phyloP scores from a whole-genome alignment of 2,888 invertebrate species.

The Catocala fraxini region DNA sequence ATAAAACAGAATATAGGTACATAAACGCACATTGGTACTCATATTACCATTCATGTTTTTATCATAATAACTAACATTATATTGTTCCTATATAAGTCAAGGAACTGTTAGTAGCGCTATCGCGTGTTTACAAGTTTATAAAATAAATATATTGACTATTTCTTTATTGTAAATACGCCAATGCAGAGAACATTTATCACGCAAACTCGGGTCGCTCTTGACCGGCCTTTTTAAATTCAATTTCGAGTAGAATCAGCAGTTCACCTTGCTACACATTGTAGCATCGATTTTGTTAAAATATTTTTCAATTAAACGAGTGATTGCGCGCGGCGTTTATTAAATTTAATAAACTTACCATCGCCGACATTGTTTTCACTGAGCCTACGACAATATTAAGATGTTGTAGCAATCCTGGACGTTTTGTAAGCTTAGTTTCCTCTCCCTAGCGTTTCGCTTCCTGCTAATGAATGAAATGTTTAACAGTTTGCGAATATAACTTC shows the following conservation, averaged over 20 bases:
- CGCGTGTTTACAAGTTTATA: constrained; percentile 15
- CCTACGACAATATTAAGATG: constrained; percentile 48
- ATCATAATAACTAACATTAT: not conserved
- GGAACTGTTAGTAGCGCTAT: constrained; percentile 7
- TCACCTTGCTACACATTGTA: constrained; percentile 44
- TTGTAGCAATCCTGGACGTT: constrained; percentile 48
- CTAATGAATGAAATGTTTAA: constrained; percentile 53
- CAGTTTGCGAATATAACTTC: constrained; percentile 45
- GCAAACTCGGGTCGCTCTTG: constrained; percentile 29
- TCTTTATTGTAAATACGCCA: constrained; percentile 34
- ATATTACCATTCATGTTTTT: too few relatives aligned
- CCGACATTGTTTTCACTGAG: constrained; percentile 40
- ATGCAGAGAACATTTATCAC: constrained; percentile 39
- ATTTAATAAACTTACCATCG: constrained; percentile 55
- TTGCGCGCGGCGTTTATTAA: constrained; percentile 57
- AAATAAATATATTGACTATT: constrained; percentile 1
- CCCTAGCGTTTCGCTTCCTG: constrained; percentile 53
- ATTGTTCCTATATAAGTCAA: not conserved
- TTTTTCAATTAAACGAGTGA: constrained; percentile 65
- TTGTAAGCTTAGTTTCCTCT: constrained; percentile 61
- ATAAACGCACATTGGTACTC: too few relatives aligned
- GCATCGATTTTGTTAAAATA: constrained; percentile 53
- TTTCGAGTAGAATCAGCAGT: constrained; percentile 35
- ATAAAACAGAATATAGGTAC: too few relatives aligned
- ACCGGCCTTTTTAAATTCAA: constrained; percentile 37